Conservation (phyloP, 2,113 vertebrate species). For the Catharus bicknelli region DNA sequence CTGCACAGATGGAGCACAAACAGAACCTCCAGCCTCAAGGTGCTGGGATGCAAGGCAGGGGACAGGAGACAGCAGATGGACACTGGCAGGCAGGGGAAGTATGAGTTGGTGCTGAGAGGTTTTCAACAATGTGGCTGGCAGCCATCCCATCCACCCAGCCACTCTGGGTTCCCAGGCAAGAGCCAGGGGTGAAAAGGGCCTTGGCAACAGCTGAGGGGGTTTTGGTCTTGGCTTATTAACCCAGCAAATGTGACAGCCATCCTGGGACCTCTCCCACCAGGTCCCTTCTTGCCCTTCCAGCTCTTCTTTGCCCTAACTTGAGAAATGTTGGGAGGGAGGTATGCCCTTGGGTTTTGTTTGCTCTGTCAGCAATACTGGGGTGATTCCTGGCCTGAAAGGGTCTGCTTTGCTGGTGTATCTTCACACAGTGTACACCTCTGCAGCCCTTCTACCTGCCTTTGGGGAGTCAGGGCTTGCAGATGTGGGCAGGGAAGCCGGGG, state of each 20-base stretch:
- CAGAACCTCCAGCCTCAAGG: not conserved
- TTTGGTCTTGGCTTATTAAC: not conserved
- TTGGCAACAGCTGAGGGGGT: rapidly evolving
- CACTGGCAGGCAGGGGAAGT: not conserved
- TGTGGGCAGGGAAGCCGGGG: rapidly evolving
- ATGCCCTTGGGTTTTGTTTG: not conserved
- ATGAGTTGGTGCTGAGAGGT: not conserved
- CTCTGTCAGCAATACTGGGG: rapidly evolving
- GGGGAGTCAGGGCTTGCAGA: not conserved
- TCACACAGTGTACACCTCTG: rapidly evolving
- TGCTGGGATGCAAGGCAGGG: not conserved
- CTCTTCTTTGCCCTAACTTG: rapidly evolving
- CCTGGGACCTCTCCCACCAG: too few species aligned
- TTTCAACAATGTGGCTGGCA: not conserved
- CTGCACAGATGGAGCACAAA: not conserved
- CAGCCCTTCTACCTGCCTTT: not conserved
- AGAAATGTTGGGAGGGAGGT: not conserved
- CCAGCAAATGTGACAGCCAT: not conserved
- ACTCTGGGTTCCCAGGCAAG: not conserved
- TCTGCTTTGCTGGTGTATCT: not conserved
- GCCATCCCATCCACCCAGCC: not conserved
- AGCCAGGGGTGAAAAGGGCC: not conserved
- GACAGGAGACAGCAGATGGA: not conserved
- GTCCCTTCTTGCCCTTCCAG: not conserved
- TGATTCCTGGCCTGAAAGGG: not conserved